A percentile compares a stretch with the other conserved stretches of the same genome.
Evolutionary conservation across 2,888 invertebrate species (phyloP).

Genomic region (Caenorhabditis sulstoni): DNA sequence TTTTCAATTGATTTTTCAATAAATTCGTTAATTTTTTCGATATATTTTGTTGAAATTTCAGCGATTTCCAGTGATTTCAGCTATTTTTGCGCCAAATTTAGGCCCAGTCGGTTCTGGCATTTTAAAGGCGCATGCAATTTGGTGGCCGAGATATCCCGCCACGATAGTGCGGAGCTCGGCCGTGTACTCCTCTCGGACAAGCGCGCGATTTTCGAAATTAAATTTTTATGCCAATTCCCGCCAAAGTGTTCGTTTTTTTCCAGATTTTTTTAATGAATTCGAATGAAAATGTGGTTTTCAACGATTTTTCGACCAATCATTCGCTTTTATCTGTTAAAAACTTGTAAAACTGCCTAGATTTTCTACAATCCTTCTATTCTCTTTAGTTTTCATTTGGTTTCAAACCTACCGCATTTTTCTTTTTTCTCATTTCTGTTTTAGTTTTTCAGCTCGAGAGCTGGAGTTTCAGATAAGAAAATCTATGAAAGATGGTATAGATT

Average conservation of each 20-base stretch:
- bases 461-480: too few species aligned
- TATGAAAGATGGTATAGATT: too few species aligned
- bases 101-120: background rate
- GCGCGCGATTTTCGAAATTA: conserved; percentile 47
- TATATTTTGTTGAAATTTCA: background rate
- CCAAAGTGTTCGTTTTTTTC: conserved; percentile 3
- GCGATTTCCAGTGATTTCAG: background rate
- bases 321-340: too few species aligned
- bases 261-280: too few species aligned
- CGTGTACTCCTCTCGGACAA: conserved; percentile 44
- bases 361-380: too few species aligned
- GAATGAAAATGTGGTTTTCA: background rate
- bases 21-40: too few species aligned
- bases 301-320: too few species aligned
- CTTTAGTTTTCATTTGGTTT: too few species aligned
- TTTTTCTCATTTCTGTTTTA: too few species aligned
- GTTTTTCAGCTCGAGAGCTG: too few species aligned
- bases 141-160: conserved; percentile 22
- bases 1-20: background rate
- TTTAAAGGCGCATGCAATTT: conserved; percentile 43
- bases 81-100: background rate
- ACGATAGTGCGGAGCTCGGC: background rate
- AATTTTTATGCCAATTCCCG: background rate
- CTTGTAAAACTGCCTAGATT: too few species aligned
- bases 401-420: too few species aligned